A percentile compares a stretch with the other conserved stretches of the same genome.
Evolutionary conservation across 1,140 invertebrate genomes (phyloP).

Genomic region (Caligus rogercresseyi): DNA sequence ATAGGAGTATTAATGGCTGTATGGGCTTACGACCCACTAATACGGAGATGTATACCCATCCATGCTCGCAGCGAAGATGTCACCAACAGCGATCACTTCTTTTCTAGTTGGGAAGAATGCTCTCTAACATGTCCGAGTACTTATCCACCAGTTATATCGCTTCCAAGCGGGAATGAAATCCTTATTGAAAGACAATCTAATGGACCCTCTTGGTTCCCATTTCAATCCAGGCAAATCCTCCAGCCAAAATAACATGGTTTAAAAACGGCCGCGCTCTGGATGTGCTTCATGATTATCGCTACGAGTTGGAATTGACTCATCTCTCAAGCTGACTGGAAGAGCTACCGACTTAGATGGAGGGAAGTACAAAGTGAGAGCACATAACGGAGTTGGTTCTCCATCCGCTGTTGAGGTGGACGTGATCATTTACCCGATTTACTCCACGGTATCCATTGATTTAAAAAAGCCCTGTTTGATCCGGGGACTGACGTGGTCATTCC

Average conservation of each 20-base stretch:
- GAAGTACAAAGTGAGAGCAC: neutral
- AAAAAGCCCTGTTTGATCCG: slow-evolving; percentile 1
- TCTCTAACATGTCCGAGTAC: neutral
- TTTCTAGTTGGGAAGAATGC: no score
- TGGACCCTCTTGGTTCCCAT: neutral
- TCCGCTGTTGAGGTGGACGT: neutral
- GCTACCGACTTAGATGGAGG: neutral
- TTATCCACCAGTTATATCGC: neutral
- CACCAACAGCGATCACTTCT: no score
- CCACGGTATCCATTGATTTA: neutral
- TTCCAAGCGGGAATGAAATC: slow-evolving; percentile 8
- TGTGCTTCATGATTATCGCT: no score
- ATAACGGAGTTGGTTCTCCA: neutral
- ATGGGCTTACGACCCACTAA: neutral
- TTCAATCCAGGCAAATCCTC: neutral
- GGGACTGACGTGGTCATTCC: neutral
- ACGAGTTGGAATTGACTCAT: no score
- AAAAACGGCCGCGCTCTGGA: neutral
- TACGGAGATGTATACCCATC: slow-evolving; percentile 10
- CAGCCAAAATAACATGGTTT: slow-evolving; percentile 7
- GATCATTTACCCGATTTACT: neutral
- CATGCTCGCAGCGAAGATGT: no score
- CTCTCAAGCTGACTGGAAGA: no score
- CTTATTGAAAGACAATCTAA: neutral
- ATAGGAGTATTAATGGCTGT: no score